These are phyloP conservation scores for Diarsia dahlii DNA, from an alignment of 2,888 invertebrate genomes.

Conservation along the genomic window DNA sequence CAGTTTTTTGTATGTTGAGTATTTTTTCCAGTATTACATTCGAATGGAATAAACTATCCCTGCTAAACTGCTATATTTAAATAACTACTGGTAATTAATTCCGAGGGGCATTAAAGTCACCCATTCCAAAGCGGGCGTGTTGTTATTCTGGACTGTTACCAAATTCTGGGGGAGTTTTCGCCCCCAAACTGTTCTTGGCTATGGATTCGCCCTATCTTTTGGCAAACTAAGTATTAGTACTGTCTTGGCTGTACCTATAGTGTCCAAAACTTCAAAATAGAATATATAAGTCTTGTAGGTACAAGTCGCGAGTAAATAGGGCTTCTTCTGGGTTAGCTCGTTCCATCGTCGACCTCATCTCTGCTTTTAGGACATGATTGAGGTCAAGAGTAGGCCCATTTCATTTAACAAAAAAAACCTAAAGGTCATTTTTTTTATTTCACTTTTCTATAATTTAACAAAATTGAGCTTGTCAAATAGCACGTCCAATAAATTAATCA, in stretches of 20 bases:
- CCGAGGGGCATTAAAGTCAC: slow-evolving; percentile 37
- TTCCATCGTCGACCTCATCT: too few relatives aligned
- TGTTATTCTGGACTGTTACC: slow-evolving; percentile 44
- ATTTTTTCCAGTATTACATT: not conserved
- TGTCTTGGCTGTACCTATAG: not conserved
- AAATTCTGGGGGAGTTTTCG: slow-evolving; percentile 28
- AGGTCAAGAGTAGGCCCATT: too few relatives aligned
- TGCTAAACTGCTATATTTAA: not conserved
- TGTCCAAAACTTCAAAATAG: not conserved
- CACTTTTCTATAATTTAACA: not conserved
- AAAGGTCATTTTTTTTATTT: not conserved
- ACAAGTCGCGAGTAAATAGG: too few relatives aligned
- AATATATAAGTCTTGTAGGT: not conserved
- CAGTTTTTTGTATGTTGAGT: too few relatives aligned
- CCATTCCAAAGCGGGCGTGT: slow-evolving; percentile 20
- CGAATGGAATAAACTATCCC: not conserved
- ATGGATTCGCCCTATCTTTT: slow-evolving; percentile 27
- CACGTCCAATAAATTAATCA: not conserved
- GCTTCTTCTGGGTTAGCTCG: too few relatives aligned
- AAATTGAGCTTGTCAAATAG: not conserved
- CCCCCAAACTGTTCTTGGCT: slow-evolving; percentile 36
- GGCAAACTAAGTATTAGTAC: slow-evolving; percentile 22
- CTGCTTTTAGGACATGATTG: too few relatives aligned
- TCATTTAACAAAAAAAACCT: too few relatives aligned
- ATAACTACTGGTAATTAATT: slow-evolving; percentile 37